Conservation (phyloP, 2,888 invertebrate species). For the Tipula helvola region DNA sequence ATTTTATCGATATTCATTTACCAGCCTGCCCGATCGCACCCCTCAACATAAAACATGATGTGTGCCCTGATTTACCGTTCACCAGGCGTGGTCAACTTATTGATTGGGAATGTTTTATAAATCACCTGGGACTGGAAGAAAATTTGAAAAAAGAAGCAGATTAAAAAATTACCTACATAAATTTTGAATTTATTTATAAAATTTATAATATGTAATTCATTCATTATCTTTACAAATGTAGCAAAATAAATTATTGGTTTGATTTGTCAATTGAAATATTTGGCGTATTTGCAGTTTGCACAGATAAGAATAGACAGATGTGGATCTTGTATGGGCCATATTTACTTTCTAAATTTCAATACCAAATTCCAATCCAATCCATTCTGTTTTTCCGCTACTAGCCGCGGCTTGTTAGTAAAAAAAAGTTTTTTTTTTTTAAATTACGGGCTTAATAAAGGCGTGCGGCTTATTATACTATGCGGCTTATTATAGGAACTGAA, state of each 20-base stretch:
- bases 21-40: constrained; percentile 38
- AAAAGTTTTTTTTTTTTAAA: too few relatives aligned
- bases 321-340: too few relatives aligned
- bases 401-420: too few relatives aligned
- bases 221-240: neutral
- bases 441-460: too few relatives aligned
- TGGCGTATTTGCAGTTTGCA: too few relatives aligned
- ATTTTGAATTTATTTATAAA: neutral
- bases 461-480: too few relatives aligned
- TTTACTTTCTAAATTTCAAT: too few relatives aligned
- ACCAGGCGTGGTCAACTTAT: constrained; percentile 29
- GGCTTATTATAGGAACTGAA: too few relatives aligned
- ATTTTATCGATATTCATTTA: constrained; percentile 55
- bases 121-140: constrained; percentile 29
- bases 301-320: too few relatives aligned
- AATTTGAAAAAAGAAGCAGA: constrained; percentile 21
- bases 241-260: neutral
- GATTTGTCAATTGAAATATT: neutral
- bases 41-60: constrained; percentile 34
- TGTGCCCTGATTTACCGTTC: constrained; percentile 32
- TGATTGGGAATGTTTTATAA: constrained; percentile 30
- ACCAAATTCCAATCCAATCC: too few relatives aligned
- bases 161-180: neutral
- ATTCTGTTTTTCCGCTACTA: too few relatives aligned
- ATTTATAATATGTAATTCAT: neutral